phyloP scores from a whole-genome alignment of 2,113 vertebrate species.

The Periophthalmodon schlosseri region DNA sequence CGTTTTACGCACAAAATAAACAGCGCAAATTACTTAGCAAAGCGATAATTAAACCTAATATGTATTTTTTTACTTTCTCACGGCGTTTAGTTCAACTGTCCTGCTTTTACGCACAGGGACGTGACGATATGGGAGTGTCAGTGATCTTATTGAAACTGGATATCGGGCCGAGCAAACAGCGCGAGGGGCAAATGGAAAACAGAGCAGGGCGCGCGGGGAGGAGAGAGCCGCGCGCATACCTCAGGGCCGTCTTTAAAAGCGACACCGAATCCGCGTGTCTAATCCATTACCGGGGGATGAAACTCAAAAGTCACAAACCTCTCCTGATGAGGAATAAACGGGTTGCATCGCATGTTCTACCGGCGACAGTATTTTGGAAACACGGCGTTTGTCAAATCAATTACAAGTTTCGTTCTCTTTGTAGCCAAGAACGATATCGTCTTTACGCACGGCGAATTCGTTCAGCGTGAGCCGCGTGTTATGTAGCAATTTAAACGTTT shows the following conservation, averaged over 20 bases:
- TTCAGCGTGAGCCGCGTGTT: neutral
- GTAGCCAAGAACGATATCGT: neutral
- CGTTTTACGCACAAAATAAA: too few relatives aligned
- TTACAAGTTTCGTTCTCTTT: slow-evolving; percentile 18
- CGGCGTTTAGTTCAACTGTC: slow-evolving; percentile 1
- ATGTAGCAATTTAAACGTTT: too few relatives aligned
- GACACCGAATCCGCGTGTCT: slow-evolving; percentile 74
- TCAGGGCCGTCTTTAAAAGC: slow-evolving; percentile 56
- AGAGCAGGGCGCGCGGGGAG: slow-evolving; percentile 21
- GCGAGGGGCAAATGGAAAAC: slow-evolving; percentile 63
- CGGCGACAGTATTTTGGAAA: slow-evolving; percentile 36
- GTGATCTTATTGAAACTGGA: slow-evolving; percentile 63
- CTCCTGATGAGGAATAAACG: slow-evolving; percentile 71
- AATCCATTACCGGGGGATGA: slow-evolving; percentile 76
- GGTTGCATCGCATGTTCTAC: slow-evolving; percentile 64
- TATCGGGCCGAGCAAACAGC: slow-evolving; percentile 44
- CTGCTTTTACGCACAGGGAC: slow-evolving; percentile 30
- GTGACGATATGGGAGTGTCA: slow-evolving; percentile 56
- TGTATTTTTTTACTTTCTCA: neutral
- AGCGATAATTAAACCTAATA: too few relatives aligned
- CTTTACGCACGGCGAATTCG: too few relatives aligned
- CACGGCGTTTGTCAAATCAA: slow-evolving; percentile 38
- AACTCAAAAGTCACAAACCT: slow-evolving; percentile 68
- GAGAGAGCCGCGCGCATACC: slow-evolving; percentile 54
- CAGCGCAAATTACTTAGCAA: too few relatives aligned